Conservation (phyloP, 2,113 vertebrate genomes). For the Deroptyus accipitrinus region DNA sequence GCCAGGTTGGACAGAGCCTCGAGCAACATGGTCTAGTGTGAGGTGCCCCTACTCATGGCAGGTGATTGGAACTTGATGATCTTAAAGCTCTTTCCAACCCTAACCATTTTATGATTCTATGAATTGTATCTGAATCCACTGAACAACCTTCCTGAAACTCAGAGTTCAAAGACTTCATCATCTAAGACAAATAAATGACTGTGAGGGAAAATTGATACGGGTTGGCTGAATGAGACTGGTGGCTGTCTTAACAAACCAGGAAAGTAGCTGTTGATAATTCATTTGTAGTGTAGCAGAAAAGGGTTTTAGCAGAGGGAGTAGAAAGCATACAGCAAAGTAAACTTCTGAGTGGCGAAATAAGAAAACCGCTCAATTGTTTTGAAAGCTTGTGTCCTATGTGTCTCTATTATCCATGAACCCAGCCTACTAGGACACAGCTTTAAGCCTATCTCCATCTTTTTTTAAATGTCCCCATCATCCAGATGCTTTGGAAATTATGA, state of each 20-base stretch:
- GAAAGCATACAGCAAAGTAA: not conserved
- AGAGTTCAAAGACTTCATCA: not conserved
- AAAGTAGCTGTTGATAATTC: not conserved
- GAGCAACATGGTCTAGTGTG: not conserved
- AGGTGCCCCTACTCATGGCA: not conserved
- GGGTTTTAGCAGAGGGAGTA: not conserved
- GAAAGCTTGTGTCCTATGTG: not conserved
- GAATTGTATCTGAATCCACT: not conserved
- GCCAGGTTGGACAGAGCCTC: not conserved
- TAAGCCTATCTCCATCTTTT: not conserved
- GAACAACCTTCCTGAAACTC: not conserved
- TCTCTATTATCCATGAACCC: not conserved
- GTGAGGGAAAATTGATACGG: accelerated
- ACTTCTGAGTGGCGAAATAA: not conserved
- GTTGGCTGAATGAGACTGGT: not conserved
- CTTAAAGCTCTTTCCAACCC: not conserved
- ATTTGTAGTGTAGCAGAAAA: not conserved
- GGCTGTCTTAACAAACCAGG: not conserved
- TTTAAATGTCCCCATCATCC: not conserved
- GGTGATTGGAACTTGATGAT: not conserved
- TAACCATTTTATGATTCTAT: not conserved
- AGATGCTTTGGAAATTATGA: not conserved
- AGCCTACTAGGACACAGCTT: not conserved
- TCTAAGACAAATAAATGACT: not conserved
- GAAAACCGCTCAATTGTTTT: not conserved